Conservation (phyloP, 2,888 invertebrate genomes). For the Strigamia maritima region DNA sequence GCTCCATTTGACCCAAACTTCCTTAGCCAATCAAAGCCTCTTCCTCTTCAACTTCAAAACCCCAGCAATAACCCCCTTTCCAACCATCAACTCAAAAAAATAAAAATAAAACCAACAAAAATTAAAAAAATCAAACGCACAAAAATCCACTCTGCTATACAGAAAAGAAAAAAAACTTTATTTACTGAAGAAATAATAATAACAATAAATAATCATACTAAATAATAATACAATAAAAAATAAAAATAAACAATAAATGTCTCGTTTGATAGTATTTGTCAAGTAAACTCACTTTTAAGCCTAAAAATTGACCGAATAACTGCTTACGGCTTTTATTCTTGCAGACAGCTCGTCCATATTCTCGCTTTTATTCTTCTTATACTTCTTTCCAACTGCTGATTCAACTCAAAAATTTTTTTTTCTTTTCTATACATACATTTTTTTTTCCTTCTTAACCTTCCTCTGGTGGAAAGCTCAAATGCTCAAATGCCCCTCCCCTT, state of each 20-base stretch:
- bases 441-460: neutral
- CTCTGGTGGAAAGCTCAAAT: conserved; percentile 19
- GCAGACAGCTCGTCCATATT: conserved; percentile 27
- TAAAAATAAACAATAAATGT: neutral
- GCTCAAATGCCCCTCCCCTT: neutral
- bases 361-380: neutral
- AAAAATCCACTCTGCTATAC: neutral
- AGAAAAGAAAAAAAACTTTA: neutral
- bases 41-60: neutral
- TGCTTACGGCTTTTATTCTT: conserved; percentile 2
- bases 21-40: neutral
- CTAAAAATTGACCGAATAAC: conserved; percentile 6
- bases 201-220: neutral
- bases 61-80: neutral
- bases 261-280: conserved; percentile 6
- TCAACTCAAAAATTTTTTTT: conserved; percentile 7
- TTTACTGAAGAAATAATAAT: neutral
- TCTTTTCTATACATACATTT: conserved; percentile 7
- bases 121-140: neutral
- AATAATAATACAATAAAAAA: too few species aligned
- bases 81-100: neutral
- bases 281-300: neutral
- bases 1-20: neutral
- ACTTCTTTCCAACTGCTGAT: conserved; percentile 18
- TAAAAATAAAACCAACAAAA: neutral